Evolutionary conservation across 2,888 invertebrate genomes (phyloP).

Genomic region (Ectemnius lituratus): DNA sequence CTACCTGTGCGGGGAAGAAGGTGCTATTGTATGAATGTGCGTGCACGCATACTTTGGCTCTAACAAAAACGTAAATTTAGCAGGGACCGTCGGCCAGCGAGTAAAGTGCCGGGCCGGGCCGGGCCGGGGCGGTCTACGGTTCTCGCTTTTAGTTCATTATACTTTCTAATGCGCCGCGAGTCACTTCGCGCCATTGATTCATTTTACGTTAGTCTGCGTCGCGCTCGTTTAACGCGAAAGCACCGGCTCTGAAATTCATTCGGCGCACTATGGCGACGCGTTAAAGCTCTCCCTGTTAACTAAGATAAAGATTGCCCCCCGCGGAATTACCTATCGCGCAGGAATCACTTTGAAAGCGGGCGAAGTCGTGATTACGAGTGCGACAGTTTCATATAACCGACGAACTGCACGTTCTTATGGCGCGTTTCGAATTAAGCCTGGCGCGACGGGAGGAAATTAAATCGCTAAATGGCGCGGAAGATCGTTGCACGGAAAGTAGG

Average conservation of each 20-base stretch:
- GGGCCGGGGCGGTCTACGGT: too few relatives aligned
- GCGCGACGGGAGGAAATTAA: too few relatives aligned
- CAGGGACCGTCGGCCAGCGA: not conserved
- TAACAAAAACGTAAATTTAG: conserved; percentile 23
- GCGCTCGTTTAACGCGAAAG: conserved; percentile 15
- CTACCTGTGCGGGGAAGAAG: not conserved
- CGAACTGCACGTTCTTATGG: too few relatives aligned
- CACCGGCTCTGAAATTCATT: conserved; percentile 14
- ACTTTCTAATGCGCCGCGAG: conserved; percentile 38
- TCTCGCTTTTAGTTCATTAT: conserved; percentile 34
- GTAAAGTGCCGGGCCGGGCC: too few relatives aligned
- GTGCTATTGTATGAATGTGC: too few relatives aligned
- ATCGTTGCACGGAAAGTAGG: conserved; percentile 2
- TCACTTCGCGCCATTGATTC: conserved; percentile 31
- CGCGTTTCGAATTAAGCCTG: too few relatives aligned
- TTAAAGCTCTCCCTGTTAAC: conserved; percentile 3
- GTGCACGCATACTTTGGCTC: conserved; percentile 15
- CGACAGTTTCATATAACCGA: too few relatives aligned
- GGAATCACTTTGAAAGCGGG: conserved; percentile 1
- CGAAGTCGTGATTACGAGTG: not conserved
- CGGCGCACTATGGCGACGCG: not conserved
- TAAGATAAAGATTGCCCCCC: conserved; percentile 4
- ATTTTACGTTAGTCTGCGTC: conserved; percentile 27
- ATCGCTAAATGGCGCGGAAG: not conserved
- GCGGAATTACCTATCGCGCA: conserved; percentile 6